Conservation (phyloP, 2,113 vertebrate genomes). For the Hypomesus transpacificus region DNA sequence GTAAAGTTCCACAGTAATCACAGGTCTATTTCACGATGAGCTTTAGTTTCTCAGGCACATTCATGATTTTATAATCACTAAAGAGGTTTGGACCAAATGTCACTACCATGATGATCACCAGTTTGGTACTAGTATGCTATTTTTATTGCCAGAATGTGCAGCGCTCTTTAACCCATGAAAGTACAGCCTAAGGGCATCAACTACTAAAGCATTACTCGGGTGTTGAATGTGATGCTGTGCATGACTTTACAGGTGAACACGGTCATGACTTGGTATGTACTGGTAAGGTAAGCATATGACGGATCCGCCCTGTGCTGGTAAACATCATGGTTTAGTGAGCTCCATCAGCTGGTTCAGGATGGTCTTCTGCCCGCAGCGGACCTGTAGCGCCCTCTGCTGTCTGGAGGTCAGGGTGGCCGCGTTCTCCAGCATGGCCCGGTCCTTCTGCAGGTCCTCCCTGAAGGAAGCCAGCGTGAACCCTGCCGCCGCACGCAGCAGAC, state of each 20-base stretch:
- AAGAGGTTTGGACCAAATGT: too few relatives aligned
- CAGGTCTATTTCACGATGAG: too few relatives aligned
- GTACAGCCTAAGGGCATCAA: too few relatives aligned
- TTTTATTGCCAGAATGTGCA: too few relatives aligned
- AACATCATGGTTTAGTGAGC: conserved; percentile 55
- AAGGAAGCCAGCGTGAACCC: conserved; percentile 74
- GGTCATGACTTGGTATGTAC: neutral
- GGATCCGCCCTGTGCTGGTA: too few relatives aligned
- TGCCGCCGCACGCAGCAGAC: conserved; percentile 72
- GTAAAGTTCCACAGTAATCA: too few relatives aligned
- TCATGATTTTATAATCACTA: too few relatives aligned
- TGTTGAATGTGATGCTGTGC: too few relatives aligned
- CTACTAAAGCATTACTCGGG: too few relatives aligned
- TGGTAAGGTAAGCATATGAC: neutral
- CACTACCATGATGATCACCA: neutral
- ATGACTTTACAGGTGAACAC: too few relatives aligned
- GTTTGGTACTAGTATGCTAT: neutral
- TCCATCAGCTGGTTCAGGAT: conserved; percentile 79
- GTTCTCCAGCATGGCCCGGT: conserved; percentile 69
- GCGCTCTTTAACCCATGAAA: too few relatives aligned
- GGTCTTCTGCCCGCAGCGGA: conserved; percentile 85
- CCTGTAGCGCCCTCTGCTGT: conserved; percentile 81
- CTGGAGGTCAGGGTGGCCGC: conserved; percentile 65
- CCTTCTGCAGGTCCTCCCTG: conserved; percentile 61
- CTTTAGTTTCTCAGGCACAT: too few relatives aligned